Conservation (phyloP, 2,888 invertebrate species). For the Synergus gifuensis region DNA sequence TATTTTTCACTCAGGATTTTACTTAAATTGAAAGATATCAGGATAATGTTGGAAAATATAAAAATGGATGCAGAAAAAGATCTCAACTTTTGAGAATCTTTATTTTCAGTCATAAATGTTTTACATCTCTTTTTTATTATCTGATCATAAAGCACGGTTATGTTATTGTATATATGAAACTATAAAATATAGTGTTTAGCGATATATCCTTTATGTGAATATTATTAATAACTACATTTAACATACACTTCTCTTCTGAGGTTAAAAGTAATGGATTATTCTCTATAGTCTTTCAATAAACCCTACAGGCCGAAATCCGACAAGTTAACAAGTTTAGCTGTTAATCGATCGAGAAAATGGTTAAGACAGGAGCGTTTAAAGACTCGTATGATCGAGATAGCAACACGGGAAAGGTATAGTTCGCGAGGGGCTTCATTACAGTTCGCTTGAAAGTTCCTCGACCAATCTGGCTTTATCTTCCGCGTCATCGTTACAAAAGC, state of each 20-base stretch:
- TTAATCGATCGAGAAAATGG: conserved; percentile 49
- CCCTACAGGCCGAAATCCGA: not conserved
- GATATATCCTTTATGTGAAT: not conserved
- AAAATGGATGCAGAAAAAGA: not conserved
- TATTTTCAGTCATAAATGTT: not conserved
- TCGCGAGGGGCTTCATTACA: conserved; percentile 71
- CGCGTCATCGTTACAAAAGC: conserved; percentile 71
- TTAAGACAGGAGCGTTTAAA: conserved; percentile 55
- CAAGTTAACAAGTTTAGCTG: conserved; percentile 3
- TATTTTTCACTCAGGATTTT: not conserved
- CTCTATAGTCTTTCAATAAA: not conserved
- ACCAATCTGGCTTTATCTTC: conserved; percentile 72
- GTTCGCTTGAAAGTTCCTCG: conserved; percentile 68
- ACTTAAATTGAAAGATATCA: not conserved
- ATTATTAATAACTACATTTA: not conserved
- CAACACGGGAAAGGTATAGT: conserved; percentile 62
- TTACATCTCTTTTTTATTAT: not conserved
- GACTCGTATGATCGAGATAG: conserved; percentile 68
- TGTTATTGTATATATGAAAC: not conserved
- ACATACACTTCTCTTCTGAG: not conserved
- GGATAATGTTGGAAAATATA: not conserved
- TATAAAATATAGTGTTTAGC: not conserved
- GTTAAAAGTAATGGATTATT: not conserved
- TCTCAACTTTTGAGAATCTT: not conserved
- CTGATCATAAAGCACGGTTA: not conserved